Evolutionary conservation across 2,797 vertebrate genomes (phyloP), one percentile per base, ranked within the genome.

Genomic region (Paratrypauchen microcephalus): DNA sequence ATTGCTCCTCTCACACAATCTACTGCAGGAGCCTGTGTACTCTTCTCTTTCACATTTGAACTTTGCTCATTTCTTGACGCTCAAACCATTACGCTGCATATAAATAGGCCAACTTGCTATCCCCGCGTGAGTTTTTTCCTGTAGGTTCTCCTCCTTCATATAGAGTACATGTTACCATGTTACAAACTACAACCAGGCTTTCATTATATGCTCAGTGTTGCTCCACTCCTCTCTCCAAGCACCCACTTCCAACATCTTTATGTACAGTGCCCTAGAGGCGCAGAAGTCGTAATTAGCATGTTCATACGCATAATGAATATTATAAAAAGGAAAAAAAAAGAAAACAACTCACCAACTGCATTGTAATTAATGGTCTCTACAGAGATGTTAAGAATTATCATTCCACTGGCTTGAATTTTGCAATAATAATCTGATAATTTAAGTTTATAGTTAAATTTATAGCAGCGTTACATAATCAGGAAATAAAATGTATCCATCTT

Each of bases 251-350:
- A 73, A 68, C 80, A 79, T 77, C 79, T 78, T 75, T 68, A 65
- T 77, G 75, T 61, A 60, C 77, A 16, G 26, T 4, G 6, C 79
- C 84, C 77, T 73, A 59, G 5, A 80, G 83, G 79, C 84, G 55
- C 32, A 75, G 70, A 67, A 76, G 70, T 63, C 77, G 77, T 86
- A 86, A 91, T 92, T 87, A 92, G 78, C 81, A 87, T 89, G 86
- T 86, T 74, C 73, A 85, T 86, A 72, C 79, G 73, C 65, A 11
- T 15, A 57, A 28, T 57, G 6, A 58, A 58, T 58, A 30, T 18
- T 26, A 58, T 7, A 55, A 12, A 23, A n/a, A 13, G 23, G 55
- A 24, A 24, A 16, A 56, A 56, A 36, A 36, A 58, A 28, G 24
- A 28, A 55, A 55, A 55, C 52, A 26, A 28, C 24, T 16, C 6